A percentile compares a stretch with the other conserved stretches of the same genome.
Conservation (phyloP, 2,888 invertebrate species). For the Selenia dentaria region DNA sequence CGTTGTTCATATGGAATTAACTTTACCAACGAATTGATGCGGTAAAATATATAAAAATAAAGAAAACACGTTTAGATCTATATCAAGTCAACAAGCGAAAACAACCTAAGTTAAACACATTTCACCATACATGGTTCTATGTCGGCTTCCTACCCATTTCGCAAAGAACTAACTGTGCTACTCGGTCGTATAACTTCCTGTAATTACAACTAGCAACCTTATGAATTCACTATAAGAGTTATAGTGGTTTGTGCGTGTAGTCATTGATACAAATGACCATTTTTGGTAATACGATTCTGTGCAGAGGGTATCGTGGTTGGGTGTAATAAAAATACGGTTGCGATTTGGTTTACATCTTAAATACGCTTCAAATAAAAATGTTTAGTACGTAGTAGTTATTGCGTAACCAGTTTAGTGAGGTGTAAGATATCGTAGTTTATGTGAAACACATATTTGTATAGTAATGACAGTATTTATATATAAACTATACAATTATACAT, state of each 20-base stretch:
- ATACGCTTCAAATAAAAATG: too few species aligned
- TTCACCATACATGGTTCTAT: conserved; percentile 49
- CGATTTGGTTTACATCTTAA: conserved; percentile 13
- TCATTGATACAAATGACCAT: conserved; percentile 50
- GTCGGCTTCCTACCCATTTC: conserved; percentile 55
- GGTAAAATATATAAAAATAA: too few species aligned
- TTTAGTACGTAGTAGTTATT: too few species aligned
- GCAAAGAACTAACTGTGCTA: conserved; percentile 55
- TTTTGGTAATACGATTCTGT: conserved; percentile 53
- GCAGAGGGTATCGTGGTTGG: conserved; percentile 47
- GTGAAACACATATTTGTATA: too few species aligned
- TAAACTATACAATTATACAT: too few species aligned
- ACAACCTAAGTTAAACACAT: conserved; percentile 23
- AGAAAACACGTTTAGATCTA: too few species aligned
- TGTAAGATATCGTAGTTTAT: too few species aligned
- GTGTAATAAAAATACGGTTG: conserved; percentile 45
- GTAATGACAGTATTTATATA: too few species aligned
- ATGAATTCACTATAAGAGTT: conserved; percentile 18
- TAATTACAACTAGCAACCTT: conserved; percentile 26
- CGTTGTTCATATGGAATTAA: too few species aligned
- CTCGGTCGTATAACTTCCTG: conserved; percentile 29
- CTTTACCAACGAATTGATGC: too few species aligned
- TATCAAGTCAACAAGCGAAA: too few species aligned
- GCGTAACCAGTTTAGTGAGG: too few species aligned
- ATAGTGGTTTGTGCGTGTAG: conserved; percentile 17